A percentile compares a stretch with the other conserved stretches of the same genome.
Evolutionary conservation across 2,113 vertebrate species (phyloP).

Genomic region (Zingel zingel): DNA sequence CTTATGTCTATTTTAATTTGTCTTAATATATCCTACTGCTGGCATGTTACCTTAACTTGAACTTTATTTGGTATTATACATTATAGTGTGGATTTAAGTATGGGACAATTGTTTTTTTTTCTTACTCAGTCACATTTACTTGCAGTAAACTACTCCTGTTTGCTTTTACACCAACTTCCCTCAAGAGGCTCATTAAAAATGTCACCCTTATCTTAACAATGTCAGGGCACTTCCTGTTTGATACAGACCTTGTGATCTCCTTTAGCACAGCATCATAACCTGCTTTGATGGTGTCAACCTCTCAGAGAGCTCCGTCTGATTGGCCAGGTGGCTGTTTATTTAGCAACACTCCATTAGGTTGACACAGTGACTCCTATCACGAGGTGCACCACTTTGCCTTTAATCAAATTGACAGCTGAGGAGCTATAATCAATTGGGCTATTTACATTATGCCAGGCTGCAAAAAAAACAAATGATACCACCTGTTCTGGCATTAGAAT

Average conservation of each 20-base stretch:
- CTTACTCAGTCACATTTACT: background rate
- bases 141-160: background rate
- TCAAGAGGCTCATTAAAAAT: conserved; percentile 1
- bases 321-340: conserved; percentile 65
- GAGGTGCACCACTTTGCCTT: conserved; percentile 64
- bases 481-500: conserved; percentile 48
- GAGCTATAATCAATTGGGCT: conserved; percentile 66
- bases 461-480: conserved; percentile 34
- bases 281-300: conserved; percentile 29
- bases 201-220: background rate
- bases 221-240: conserved; percentile 12
- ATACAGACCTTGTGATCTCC: background rate
- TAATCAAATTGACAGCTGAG: conserved; percentile 72
- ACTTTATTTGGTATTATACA: background rate
- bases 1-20: no score
- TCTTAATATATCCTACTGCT: background rate
- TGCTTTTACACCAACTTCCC: background rate
- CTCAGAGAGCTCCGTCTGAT: conserved; percentile 33
- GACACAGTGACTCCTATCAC: conserved; percentile 62
- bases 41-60: background rate
- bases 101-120: background rate
- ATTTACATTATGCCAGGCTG: conserved; percentile 64
- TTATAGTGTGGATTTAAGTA: background rate
- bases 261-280: conserved; percentile 5
- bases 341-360: conserved; percentile 71